Conservation (phyloP, 2,113 vertebrate species). For the Grammatotria lemairii region DNA sequence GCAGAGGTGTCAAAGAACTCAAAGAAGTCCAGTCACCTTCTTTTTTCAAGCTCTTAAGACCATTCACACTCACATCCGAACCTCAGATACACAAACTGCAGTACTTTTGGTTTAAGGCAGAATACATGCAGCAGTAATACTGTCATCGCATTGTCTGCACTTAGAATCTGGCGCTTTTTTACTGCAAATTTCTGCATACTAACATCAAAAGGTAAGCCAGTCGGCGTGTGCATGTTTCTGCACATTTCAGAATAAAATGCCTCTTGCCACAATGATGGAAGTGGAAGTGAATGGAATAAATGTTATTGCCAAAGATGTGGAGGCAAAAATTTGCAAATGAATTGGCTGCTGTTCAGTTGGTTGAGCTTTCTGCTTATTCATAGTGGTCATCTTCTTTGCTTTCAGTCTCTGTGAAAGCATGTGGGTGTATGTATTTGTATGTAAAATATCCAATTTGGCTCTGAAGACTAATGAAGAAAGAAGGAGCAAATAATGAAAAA, state of each 20-base stretch:
- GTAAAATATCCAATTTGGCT: not conserved
- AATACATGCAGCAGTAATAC: not conserved
- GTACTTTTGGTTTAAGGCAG: not conserved
- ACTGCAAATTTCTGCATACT: not conserved
- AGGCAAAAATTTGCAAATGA: not conserved
- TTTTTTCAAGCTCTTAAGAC: not conserved
- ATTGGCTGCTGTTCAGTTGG: not conserved
- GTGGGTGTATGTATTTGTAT: not conserved
- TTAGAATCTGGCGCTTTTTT: not conserved
- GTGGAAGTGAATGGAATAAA: not conserved
- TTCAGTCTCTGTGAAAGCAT: not conserved
- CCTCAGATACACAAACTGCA: not conserved
- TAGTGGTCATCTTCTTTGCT: not conserved
- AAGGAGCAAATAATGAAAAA: constrained; percentile 25
- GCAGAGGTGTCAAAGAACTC: not conserved
- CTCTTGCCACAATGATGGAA: not conserved
- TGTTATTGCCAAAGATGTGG: not conserved
- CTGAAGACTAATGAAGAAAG: not conserved
- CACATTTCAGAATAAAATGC: not conserved
- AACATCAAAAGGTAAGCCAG: not conserved
- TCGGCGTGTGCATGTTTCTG: not conserved
- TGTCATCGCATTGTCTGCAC: not conserved
- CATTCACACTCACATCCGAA: not conserved
- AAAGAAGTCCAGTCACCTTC: not conserved
- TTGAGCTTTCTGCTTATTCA: not conserved